phyloP scores from a whole-genome alignment of 2,888 invertebrate genomes.

The Allolobophora icterica region DNA sequence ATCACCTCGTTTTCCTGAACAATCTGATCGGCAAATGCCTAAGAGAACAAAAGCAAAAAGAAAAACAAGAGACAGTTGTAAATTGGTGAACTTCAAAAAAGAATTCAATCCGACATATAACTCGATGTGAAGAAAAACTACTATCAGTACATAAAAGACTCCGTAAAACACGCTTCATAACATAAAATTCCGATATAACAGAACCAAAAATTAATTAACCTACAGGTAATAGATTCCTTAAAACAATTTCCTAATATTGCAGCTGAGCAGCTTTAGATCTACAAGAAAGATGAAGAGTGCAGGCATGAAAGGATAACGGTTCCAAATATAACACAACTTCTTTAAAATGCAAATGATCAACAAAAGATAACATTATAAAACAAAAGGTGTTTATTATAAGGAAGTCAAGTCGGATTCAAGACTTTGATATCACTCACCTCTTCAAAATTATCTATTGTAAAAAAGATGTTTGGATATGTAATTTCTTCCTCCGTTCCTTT shows the following conservation, averaged over 20 bases:
- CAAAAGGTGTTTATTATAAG: background rate
- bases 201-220: too few species aligned
- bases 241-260: background rate
- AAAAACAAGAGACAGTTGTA: background rate
- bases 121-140: too few species aligned
- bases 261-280: background rate
- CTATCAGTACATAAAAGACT: too few species aligned
- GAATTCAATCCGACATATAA: too few species aligned
- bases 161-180: too few species aligned
- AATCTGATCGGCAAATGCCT: slow-evolving; percentile 92
- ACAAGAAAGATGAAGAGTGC: background rate
- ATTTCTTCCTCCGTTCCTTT: slow-evolving; percentile 98
- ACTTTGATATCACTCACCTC: slow-evolving; percentile 72
- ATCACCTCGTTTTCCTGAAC: slow-evolving; percentile 98
- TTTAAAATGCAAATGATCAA: background rate
- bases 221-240: too few species aligned
- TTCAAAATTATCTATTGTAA: slow-evolving; percentile 98
- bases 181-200: too few species aligned
- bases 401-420: background rate
- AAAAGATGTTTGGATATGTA: slow-evolving; percentile 98
- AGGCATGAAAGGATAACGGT: background rate
- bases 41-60: slow-evolving; percentile 36
- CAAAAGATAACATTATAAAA: background rate
- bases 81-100: too few species aligned
- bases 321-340: background rate